phyloP scores from a whole-genome alignment of 1,140 invertebrate species.

The Drosophila lacertosa region DNA sequence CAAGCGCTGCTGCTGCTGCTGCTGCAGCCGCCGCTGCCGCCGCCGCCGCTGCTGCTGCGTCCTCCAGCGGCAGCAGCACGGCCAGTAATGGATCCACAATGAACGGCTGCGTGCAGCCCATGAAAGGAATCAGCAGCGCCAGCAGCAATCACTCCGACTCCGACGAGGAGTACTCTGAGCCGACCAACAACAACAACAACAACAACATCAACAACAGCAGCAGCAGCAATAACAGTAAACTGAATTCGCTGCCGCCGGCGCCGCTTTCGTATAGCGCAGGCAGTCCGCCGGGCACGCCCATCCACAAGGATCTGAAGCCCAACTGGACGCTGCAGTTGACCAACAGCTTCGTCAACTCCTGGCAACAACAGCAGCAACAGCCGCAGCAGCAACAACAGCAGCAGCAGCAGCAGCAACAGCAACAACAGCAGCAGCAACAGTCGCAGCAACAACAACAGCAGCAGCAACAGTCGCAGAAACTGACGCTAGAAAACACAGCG shows the following conservation, averaged over 20 bases:
- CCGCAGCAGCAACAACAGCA: slow-evolving; percentile 70
- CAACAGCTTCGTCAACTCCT: slow-evolving; percentile 80
- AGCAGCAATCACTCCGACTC: slow-evolving; percentile 91
- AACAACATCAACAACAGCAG: neutral
- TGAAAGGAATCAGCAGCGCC: slow-evolving; percentile 84
- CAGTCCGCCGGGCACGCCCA: slow-evolving; percentile 88
- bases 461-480: slow-evolving; percentile 58
- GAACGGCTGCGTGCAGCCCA: slow-evolving; percentile 53
- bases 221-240: slow-evolving; percentile 6
- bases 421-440: slow-evolving; percentile 54
- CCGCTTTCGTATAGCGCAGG: slow-evolving; percentile 77
- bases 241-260: slow-evolving; percentile 30
- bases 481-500: slow-evolving; percentile 67
- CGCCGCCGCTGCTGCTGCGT: neutral
- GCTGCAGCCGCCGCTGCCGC: slow-evolving; percentile 22
- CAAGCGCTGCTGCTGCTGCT: slow-evolving; percentile 9
- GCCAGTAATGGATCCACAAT: slow-evolving; percentile 74
- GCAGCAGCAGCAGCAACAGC: slow-evolving; percentile 69
- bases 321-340: slow-evolving; percentile 80
- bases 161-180: slow-evolving; percentile 87
- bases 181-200: slow-evolving; percentile 64
- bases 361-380: slow-evolving; percentile 80
- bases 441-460: slow-evolving; percentile 55
- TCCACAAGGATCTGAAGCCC: slow-evolving; percentile 79
- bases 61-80: slow-evolving; percentile 81